Conservation (phyloP, 2,797 vertebrate species). For the Anguilla anguilla region DNA sequence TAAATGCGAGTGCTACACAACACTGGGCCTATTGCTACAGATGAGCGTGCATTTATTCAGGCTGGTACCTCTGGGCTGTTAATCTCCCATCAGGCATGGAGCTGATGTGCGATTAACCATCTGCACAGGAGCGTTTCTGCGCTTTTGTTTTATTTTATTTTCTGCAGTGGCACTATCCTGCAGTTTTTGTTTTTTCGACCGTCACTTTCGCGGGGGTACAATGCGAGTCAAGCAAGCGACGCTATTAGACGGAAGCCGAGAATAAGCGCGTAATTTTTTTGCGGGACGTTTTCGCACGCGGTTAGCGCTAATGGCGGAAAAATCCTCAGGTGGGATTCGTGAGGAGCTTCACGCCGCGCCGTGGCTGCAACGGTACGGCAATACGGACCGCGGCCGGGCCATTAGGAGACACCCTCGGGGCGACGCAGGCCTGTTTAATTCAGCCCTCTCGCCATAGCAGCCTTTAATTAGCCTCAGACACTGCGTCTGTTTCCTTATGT, state of each 20-base stretch:
- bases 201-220: not conserved
- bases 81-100: not conserved
- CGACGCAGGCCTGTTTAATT: not conserved
- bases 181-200: not conserved
- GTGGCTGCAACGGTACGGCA: not conserved
- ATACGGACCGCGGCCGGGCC: not conserved
- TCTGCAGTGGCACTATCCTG: not conserved
- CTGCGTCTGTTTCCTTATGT: not conserved
- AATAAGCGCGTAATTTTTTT: not conserved
- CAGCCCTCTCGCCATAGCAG: not conserved
- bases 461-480: not conserved
- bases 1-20: not conserved
- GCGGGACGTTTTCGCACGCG: not conserved
- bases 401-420: not conserved
- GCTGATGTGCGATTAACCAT: constrained; percentile 1
- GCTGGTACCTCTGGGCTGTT: not conserved
- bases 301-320: not conserved
- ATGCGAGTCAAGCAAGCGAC: not conserved
- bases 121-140: not conserved
- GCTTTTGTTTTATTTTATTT: not conserved
- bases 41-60: not conserved
- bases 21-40: not conserved
- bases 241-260: not conserved
- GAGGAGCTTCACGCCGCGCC: not conserved
- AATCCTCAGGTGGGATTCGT: not conserved